Base-by-base conservation (phyloP, 2,888 invertebrate genomes). In the Geotrupes spiniger region DNA sequence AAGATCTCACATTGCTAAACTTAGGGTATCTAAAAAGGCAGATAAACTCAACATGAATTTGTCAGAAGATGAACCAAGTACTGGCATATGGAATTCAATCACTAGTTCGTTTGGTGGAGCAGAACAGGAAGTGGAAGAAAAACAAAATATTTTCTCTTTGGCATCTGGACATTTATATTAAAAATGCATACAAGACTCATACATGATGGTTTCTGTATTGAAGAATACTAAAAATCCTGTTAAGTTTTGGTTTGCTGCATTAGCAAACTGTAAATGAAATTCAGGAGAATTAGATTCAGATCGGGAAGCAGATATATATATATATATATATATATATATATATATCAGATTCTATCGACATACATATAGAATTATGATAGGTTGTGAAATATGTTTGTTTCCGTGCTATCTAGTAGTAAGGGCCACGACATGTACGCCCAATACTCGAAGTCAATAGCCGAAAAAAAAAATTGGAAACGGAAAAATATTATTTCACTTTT, bases 171-270 rank as follows among this genome's bases (percentile, higher is more conserved):
- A 99, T 76, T 77, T 99, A 49, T 99, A 99, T 72, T 99, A 99
- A 76, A 77, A 99, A 59, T 89, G 98, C 70, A 73, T 98, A 11
- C 85, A 96, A 52, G 98, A n/a, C n/a, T n/a, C n/a, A n/a, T n/a
- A 99, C 59, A 99, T 99, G 99, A 99, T 99, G 96, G 71, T 98
- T 54, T 95, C 95, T 41, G 92, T 98, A 2, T 77, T 96, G 52
- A 98, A 98, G 70, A 84, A 98, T 66, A 98, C 99, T 4, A 92
- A 95, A 73, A 88, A 89, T 0, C 90, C 91, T 0, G 97, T 99
- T 25, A 99, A 99, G 73, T 99, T 99, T 77, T 99, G 99, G 99
- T 97, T 99, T 72, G 99, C 78, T 99, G 52, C 95, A 98, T 69
- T 92, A 96, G 63, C 99, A 99, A 76, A 93, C 93, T 12, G 99